Percentiles rank a stretch among this genome's conserved stretches.
Conservation (phyloP, 2,888 invertebrate species). For the Drosophila colorata region DNA sequence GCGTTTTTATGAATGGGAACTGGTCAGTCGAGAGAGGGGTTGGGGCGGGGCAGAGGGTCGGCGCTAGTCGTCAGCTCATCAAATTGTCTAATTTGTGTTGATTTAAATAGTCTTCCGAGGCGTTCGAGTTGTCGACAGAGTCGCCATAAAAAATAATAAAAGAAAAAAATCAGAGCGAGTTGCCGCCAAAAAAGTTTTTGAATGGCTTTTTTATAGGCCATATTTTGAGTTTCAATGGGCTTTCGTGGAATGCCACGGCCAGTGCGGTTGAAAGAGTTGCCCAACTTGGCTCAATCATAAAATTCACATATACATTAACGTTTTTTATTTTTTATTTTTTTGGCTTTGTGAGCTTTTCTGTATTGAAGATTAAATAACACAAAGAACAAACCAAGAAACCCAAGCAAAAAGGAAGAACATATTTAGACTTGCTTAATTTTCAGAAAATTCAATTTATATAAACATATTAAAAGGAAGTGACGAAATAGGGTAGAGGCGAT, state of each 20-base stretch:
- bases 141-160: constrained; percentile 21
- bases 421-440: neutral
- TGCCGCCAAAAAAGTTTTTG: constrained; percentile 14
- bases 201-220: constrained; percentile 41
- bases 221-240: constrained; percentile 35
- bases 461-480: neutral
- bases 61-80: constrained; percentile 57
- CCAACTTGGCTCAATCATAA: constrained; percentile 18
- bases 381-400: neutral
- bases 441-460: neutral
- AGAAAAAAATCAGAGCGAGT: constrained; percentile 5
- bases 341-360: neutral
- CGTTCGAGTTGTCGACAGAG: constrained; percentile 16
- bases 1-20: constrained; percentile 36
- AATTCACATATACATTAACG: neutral
- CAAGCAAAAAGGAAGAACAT: neutral
- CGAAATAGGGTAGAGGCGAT: neutral
- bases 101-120: constrained; percentile 62
- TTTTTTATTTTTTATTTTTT: neutral
- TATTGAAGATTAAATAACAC: neutral
- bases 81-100: constrained; percentile 71
- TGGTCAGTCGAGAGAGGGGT: neutral
- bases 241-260: neutral
- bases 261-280: constrained; percentile 16
- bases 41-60: neutral